Conservation (phyloP, 2,888 invertebrate genomes). For the Mythimna vitellina region DNA sequence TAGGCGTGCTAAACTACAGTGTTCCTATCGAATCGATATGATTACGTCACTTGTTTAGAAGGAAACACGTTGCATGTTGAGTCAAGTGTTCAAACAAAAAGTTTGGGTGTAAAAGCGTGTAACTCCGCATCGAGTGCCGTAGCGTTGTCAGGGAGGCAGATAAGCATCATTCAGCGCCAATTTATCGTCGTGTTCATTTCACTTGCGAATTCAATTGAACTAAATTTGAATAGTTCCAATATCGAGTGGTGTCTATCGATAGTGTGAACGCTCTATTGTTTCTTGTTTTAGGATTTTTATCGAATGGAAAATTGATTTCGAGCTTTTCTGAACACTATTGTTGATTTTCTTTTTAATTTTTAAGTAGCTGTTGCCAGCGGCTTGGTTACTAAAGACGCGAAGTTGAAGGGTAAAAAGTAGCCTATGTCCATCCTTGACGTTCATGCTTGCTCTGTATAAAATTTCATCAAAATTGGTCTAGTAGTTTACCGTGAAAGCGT, state of each 20-base stretch:
- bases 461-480: no score
- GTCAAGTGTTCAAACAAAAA: conserved; percentile 51
- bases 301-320: background rate
- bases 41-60: conserved; percentile 11
- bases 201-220: conserved; percentile 58
- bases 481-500: no score
- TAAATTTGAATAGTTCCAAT: conserved; percentile 52
- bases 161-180: conserved; percentile 54
- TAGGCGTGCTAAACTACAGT: background rate
- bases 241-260: background rate
- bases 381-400: no score
- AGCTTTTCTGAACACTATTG: background rate
- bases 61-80: conserved; percentile 16
- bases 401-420: no score
- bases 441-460: no score
- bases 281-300: conserved; percentile 17
- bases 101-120: conserved; percentile 27
- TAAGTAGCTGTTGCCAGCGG: no score
- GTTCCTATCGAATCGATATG: conserved; percentile 20
- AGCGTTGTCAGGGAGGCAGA: conserved; percentile 38
- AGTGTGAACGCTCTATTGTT: conserved; percentile 30
- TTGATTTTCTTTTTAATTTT: background rate
- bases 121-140: conserved; percentile 14
- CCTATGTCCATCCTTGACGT: no score
- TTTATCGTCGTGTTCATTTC: conserved; percentile 52